Percentiles rank a stretch among this genome's conserved stretches.
These are phyloP conservation scores for Drosophila nr. perissopoda DNA, from an alignment of 2,888 invertebrate species.

Conservation along the genomic window DNA sequence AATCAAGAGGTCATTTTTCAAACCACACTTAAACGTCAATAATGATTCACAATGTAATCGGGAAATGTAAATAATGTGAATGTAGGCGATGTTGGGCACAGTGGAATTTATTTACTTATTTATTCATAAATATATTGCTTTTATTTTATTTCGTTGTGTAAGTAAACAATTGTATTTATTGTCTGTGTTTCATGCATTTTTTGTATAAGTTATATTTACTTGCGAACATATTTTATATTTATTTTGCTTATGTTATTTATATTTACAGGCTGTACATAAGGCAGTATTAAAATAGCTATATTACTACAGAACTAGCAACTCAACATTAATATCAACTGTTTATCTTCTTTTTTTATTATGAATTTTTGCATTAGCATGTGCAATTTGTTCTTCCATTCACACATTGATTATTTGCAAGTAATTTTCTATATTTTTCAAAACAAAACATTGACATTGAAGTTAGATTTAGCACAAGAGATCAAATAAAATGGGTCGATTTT, in stretches of 20 bases:
- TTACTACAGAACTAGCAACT: not conserved
- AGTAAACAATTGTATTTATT: not conserved
- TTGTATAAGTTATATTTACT: not conserved
- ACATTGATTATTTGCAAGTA: not conserved
- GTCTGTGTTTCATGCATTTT: not conserved
- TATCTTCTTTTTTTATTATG: too few relatives aligned
- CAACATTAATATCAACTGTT: not conserved
- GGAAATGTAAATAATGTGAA: not conserved
- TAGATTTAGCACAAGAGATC: conserved; percentile 46
- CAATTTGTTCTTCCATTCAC: not conserved
- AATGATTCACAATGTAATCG: not conserved
- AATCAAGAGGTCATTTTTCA: not conserved
- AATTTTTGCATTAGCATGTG: not conserved
- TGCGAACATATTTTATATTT: not conserved
- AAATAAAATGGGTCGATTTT: conserved; percentile 53
- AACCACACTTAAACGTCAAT: too few relatives aligned
- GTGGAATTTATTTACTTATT: not conserved
- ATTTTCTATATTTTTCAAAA: conserved; percentile 19
- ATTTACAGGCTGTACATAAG: not conserved
- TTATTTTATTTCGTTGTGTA: not conserved
- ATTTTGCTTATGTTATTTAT: not conserved
- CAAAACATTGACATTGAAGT: conserved; percentile 63
- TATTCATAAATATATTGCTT: not conserved
- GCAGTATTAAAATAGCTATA: not conserved
- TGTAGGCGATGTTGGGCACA: not conserved